Evolutionary conservation across 1,140 invertebrate species (phyloP).

Genomic region (Saccostrea echinata): DNA sequence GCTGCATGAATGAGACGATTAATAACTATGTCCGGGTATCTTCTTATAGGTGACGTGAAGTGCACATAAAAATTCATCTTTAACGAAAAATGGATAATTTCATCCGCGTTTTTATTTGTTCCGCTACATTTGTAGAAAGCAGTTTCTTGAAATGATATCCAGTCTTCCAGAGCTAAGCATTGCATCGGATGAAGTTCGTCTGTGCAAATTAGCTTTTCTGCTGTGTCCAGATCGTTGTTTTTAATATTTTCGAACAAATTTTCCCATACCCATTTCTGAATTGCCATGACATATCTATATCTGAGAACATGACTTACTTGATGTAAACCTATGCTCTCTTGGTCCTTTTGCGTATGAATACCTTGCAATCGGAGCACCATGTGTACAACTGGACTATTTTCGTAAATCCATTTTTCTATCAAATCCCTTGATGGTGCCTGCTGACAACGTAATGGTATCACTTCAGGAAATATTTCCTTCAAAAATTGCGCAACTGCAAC

Average conservation of each 20-base stretch:
- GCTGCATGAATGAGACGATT: slow-evolving; percentile 59
- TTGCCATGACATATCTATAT: slow-evolving; percentile 33
- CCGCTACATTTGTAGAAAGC: slow-evolving; percentile 60
- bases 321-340: slow-evolving; percentile 8
- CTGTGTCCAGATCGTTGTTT: slow-evolving; percentile 9
- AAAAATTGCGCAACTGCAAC: slow-evolving; percentile 53
- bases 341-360: neutral
- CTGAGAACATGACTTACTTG: neutral
- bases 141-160: slow-evolving; percentile 59
- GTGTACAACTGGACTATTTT: slow-evolving; percentile 48
- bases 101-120: neutral
- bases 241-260: neutral
- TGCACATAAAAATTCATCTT: slow-evolving; percentile 57
- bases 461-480: slow-evolving; percentile 29
- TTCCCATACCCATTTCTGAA: slow-evolving; percentile 48
- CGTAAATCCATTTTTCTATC: slow-evolving; percentile 55
- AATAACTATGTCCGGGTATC: slow-evolving; percentile 57
- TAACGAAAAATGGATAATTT: slow-evolving; percentile 54
- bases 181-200: slow-evolving; percentile 61
- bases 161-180: slow-evolving; percentile 51
- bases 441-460: slow-evolving; percentile 59
- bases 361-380: slow-evolving; percentile 60
- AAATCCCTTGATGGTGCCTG: slow-evolving; percentile 55
- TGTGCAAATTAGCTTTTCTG: slow-evolving; percentile 38
- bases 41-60: slow-evolving; percentile 61